Evolutionary conservation across 2,113 vertebrate genomes (phyloP), one percentile per base, ranked within the genome.

Genomic region (Ursus arctos): DNA sequence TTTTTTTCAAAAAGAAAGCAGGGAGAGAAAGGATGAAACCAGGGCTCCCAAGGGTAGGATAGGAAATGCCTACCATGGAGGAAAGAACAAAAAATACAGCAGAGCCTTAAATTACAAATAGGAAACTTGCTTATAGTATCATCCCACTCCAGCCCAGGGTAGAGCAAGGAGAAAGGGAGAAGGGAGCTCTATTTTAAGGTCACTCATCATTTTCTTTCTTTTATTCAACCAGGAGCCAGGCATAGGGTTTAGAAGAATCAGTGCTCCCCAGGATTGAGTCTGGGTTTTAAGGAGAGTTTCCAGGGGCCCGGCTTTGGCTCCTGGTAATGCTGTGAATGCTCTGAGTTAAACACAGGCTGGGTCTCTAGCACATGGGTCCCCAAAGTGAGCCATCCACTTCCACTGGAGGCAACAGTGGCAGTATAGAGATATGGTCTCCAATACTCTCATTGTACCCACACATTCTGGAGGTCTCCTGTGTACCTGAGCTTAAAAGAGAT

Each of bases 401-500:
- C 49, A 28, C 0, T 21, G 43, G 5, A n/a, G 28, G 15, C 53
- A 4, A 33, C 11, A 3, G 11, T 21, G 4, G 11, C 61, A 77
- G 24, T 16, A 51, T 72, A 77, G 63, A 65, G 22, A 67, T 82
- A 19, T 18, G 59, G 14, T 33, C 24, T 49, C 65, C 24, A 28
- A 65, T 7, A 2, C 2, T 63, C n/a, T 85, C 59, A 22, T 40
- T 72, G 33, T 19, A 24, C 57, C 31, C 14, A 72, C 33, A 80
- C 21, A 53, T 43, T 57, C 47, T 26, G 22, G 71, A 51, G 14
- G 8, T 33, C 16, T 79, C 7, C 9, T 24, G 4, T 13, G 6
- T 43, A 33, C 18, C 71, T 71, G 26, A 85, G 33, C 15, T 93
- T 88, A 53, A 71, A 96, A 91, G 79, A 96, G 22, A 63, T 19